These are phyloP conservation scores for Thymelicus sylvestris DNA, from an alignment of 2,888 invertebrate genomes.

Conservation along the genomic window DNA sequence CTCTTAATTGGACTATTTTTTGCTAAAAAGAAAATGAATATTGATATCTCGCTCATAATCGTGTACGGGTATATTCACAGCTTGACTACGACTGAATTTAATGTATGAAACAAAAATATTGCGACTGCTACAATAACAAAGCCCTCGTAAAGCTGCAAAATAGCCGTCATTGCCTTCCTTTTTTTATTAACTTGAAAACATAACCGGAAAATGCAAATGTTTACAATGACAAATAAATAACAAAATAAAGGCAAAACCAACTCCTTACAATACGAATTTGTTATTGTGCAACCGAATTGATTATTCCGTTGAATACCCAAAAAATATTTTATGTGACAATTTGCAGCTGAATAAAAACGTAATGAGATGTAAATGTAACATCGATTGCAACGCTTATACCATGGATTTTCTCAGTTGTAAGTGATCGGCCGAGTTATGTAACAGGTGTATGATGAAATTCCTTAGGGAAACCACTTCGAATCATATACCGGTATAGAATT, in stretches of 20 bases:
- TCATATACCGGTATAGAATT: too few species aligned
- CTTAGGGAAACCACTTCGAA: too few species aligned
- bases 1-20: too few species aligned
- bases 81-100: not conserved
- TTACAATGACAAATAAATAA: slow-evolving; percentile 17
- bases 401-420: not conserved
- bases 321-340: not conserved
- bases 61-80: too few species aligned
- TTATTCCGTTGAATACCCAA: not conserved
- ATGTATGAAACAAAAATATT: not conserved
- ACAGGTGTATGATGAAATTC: too few species aligned
- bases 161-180: slow-evolving; percentile 3
- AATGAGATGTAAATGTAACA: not conserved
- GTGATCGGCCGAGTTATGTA: not conserved
- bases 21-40: too few species aligned
- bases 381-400: not conserved
- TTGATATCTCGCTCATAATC: too few species aligned
- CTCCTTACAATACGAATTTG: not conserved
- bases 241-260: slow-evolving; percentile 15
- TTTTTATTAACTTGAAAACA: slow-evolving; percentile 12
- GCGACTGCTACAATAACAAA: not conserved
- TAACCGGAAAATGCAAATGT: slow-evolving; percentile 3
- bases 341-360: not conserved
- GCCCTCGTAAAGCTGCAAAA: slow-evolving; percentile 3
- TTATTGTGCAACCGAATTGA: slow-evolving; percentile 16